Evolutionary conservation across 2,888 invertebrate genomes (phyloP).

Genomic region (Clusia tigrina): DNA sequence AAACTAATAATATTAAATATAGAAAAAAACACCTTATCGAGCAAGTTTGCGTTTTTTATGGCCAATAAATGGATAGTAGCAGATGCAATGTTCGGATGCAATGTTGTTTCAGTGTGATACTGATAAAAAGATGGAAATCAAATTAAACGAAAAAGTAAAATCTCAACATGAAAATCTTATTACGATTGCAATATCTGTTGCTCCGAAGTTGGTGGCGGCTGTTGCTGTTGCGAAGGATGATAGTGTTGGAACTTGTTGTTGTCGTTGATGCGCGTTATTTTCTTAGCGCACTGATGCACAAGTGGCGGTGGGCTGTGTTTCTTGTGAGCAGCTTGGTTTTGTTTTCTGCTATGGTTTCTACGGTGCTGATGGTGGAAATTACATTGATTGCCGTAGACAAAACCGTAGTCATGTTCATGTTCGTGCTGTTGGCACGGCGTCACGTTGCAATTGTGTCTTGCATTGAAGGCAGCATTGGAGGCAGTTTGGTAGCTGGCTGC

Average conservation of each 20-base stretch:
- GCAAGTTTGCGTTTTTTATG: too few species aligned
- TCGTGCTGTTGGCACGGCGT: constrained; percentile 19
- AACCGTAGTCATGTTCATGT: too few species aligned
- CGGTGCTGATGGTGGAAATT: neutral
- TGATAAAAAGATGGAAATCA: too few species aligned
- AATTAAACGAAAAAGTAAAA: neutral
- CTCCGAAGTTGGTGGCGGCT: neutral
- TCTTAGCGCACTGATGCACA: neutral
- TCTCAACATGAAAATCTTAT: constrained; percentile 1
- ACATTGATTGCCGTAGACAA: too few species aligned
- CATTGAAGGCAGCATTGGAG: constrained; percentile 31
- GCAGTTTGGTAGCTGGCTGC: constrained; percentile 33
- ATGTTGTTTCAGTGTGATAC: too few species aligned
- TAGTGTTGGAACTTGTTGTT: constrained; percentile 11
- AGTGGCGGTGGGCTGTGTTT: constrained; percentile 15
- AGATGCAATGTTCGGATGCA: too few species aligned
- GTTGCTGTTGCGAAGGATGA: constrained; percentile 17
- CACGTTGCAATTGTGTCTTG: constrained; percentile 34
- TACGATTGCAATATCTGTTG: constrained; percentile 18
- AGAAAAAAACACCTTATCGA: too few species aligned
- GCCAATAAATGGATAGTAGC: too few species aligned
- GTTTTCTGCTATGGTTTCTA: neutral
- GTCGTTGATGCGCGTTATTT: neutral
- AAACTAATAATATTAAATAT: too few species aligned
- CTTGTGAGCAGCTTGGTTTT: constrained; percentile 8